phyloP scores from a whole-genome alignment of 2,113 vertebrate genomes.

The Mobula birostris region DNA sequence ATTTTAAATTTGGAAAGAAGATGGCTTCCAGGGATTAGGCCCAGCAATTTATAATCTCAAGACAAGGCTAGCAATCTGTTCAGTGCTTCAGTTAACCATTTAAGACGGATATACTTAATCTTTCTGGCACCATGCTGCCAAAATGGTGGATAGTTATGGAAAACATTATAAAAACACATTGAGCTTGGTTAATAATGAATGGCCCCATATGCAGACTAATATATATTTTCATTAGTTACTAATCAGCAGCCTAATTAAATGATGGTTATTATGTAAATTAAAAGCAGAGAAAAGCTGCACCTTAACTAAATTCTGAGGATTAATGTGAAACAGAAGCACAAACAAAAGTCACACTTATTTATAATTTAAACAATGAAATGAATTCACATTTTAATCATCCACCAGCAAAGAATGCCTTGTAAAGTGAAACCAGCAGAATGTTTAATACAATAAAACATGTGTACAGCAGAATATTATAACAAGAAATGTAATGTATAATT shows the following conservation, averaged over 20 bases:
- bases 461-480: no score
- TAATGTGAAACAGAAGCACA: neutral
- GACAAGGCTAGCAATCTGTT: neutral
- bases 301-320: neutral
- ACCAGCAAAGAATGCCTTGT: neutral
- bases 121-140: neutral
- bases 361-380: neutral
- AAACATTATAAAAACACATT: neutral
- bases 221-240: neutral
- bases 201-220: neutral
- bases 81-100: neutral
- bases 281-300: neutral
- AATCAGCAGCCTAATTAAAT: constrained; percentile 1
- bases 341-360: neutral
- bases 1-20: neutral
- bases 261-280: neutral
- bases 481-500: neutral
- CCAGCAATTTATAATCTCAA: neutral
- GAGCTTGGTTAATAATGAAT: neutral
- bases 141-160: neutral
- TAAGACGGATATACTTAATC: constrained; percentile 1
- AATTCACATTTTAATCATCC: neutral
- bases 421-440: neutral
- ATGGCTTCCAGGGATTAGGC: neutral
- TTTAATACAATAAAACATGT: neutral